These are phyloP conservation scores for Lagorchestes hirsutus DNA, from an alignment of 2,797 vertebrate species.

Conservation along the genomic window DNA sequence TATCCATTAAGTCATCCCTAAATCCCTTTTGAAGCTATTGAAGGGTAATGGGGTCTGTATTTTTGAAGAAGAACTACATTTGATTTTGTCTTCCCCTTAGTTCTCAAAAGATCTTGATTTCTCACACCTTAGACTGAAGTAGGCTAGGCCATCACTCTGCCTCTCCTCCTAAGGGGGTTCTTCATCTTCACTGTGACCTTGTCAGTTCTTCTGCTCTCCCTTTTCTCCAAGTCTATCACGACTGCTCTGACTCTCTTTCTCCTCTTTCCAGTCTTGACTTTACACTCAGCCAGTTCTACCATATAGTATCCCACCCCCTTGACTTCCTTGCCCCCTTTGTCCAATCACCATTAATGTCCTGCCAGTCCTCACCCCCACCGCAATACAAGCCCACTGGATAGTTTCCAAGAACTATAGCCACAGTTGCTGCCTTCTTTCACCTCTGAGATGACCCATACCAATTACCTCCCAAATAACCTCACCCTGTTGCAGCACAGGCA, in stretches of 20 bases:
- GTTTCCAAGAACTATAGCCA: not conserved
- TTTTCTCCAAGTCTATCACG: not conserved
- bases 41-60: not conserved
- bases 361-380: not conserved
- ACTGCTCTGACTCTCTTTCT: not conserved
- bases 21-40: not conserved
- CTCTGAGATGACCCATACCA: not conserved
- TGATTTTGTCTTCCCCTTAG: not conserved
- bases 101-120: not conserved
- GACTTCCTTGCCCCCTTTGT: not conserved
- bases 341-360: not conserved
- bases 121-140: not conserved
- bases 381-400: not conserved
- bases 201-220: not conserved
- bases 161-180: not conserved
- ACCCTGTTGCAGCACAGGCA: not conserved
- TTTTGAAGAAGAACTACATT: not conserved
- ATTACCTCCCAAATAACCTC: not conserved
- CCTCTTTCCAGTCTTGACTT: not conserved
- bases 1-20: accelerated
- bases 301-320: not conserved
- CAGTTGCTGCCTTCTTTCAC: not conserved
- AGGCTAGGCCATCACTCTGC: not conserved
- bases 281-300: not conserved
- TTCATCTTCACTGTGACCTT: not conserved